A percentile compares a stretch with the other conserved stretches of the same genome.
Conservation (phyloP, 2,797 vertebrate genomes). For the Silurus lanzhouensis region DNA sequence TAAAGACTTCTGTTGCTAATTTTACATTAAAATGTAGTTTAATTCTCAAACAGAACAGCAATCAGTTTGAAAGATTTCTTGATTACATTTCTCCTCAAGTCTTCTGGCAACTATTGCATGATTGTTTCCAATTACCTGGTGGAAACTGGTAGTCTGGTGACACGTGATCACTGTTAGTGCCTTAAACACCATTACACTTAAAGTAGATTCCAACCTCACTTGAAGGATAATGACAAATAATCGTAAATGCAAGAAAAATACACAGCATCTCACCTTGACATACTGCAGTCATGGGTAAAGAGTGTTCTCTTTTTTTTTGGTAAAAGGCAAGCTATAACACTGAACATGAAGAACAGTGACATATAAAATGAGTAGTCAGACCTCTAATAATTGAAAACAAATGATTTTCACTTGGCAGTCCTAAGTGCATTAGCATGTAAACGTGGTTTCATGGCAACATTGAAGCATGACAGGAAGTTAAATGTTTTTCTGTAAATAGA, state of each 20-base stretch:
- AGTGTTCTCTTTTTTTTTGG: neutral
- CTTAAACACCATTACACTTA: neutral
- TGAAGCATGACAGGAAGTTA: slow-evolving; percentile 60
- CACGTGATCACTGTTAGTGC: neutral
- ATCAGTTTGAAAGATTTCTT: neutral
- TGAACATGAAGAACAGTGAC: neutral
- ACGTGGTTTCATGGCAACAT: neutral
- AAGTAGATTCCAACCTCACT: neutral
- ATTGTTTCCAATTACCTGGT: neutral
- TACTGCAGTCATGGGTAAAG: neutral
- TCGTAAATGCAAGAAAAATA: neutral
- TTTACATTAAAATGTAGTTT: neutral
- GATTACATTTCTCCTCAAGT: neutral
- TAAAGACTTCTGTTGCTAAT: neutral
- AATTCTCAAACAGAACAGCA: neutral
- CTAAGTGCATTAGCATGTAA: neutral
- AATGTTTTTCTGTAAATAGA: slow-evolving; percentile 40
- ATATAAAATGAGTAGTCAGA: neutral
- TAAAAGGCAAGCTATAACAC: neutral
- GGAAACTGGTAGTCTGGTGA: neutral
- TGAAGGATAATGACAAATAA: neutral
- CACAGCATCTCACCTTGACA: neutral
- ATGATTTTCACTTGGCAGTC: neutral
- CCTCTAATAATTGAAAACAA: too few relatives aligned
- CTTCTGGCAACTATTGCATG: neutral